Evolutionary conservation across 2,888 invertebrate species (phyloP).

Genomic region (Nudaria mundana): DNA sequence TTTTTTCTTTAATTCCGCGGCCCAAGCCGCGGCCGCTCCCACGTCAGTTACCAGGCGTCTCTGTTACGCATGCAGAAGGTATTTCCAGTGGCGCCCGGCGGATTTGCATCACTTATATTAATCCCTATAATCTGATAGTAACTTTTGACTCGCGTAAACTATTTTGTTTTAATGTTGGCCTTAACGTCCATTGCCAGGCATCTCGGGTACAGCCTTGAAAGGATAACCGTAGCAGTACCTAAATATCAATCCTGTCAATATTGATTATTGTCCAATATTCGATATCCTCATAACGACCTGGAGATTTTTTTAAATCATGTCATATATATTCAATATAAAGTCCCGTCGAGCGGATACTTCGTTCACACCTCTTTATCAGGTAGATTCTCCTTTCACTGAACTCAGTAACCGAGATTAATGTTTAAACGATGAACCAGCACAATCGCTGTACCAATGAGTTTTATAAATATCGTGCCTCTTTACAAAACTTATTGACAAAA

Average conservation of each 20-base stretch:
- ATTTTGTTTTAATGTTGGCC: too few relatives aligned
- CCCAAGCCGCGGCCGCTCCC: too few relatives aligned
- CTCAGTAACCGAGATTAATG: conserved; percentile 9
- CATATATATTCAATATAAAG: neutral
- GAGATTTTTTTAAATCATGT: neutral
- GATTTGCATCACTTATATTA: too few relatives aligned
- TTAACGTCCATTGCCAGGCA: too few relatives aligned
- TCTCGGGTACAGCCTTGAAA: neutral
- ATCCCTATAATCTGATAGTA: too few relatives aligned
- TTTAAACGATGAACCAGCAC: conserved; percentile 9
- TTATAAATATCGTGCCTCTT: too few relatives aligned
- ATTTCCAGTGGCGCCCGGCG: too few relatives aligned
- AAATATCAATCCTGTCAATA: neutral
- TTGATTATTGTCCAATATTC: neutral
- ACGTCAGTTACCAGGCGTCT: too few relatives aligned
- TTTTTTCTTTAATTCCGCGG: too few relatives aligned
- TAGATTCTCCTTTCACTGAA: neutral
- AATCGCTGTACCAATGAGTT: neutral
- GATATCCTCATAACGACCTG: neutral
- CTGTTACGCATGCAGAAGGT: too few relatives aligned
- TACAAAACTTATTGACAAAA: conserved; percentile 4
- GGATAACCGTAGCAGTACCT: neutral
- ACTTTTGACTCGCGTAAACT: too few relatives aligned
- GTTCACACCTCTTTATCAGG: conserved; percentile 4
- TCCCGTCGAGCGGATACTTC: neutral